Percentiles rank a stretch among this genome's conserved stretches.
Conservation (phyloP, 2,113 vertebrate genomes). For the Climacteris rufus region DNA sequence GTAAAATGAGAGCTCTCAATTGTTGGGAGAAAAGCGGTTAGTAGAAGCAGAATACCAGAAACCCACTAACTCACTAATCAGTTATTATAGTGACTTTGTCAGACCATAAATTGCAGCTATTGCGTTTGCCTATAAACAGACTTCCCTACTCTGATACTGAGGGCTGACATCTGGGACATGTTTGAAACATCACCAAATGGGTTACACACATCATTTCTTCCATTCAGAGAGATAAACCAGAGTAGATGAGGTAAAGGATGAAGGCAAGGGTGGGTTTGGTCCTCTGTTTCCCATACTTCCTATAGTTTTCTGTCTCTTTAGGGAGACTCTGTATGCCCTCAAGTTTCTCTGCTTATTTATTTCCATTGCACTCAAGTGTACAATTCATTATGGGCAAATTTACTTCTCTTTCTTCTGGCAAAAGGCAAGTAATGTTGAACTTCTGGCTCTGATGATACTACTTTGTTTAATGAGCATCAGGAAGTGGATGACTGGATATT, state of each 20-base stretch:
- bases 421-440: not conserved
- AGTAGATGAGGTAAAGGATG: not conserved
- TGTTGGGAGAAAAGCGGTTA: not conserved
- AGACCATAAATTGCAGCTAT: constrained; percentile 2
- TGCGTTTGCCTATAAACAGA: not conserved
- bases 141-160: not conserved
- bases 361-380: not conserved
- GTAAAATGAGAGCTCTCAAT: not conserved
- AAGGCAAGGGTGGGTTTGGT: not conserved
- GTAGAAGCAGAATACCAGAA: not conserved
- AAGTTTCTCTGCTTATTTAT: not conserved
- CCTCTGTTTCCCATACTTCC: not conserved
- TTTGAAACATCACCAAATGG: not conserved
- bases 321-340: not conserved
- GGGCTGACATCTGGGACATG: not conserved
- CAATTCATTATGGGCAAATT: not conserved
- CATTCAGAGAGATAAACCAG: not conserved
- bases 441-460: not conserved
- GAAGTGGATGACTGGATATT: not conserved
- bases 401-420: not conserved
- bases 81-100: not conserved
- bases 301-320: not conserved
- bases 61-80: not conserved
- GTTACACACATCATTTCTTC: not conserved
- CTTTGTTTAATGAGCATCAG: not conserved